These are phyloP conservation scores for Callionymus lyra DNA, from an alignment of 2,113 vertebrate genomes.

Conservation along the genomic window DNA sequence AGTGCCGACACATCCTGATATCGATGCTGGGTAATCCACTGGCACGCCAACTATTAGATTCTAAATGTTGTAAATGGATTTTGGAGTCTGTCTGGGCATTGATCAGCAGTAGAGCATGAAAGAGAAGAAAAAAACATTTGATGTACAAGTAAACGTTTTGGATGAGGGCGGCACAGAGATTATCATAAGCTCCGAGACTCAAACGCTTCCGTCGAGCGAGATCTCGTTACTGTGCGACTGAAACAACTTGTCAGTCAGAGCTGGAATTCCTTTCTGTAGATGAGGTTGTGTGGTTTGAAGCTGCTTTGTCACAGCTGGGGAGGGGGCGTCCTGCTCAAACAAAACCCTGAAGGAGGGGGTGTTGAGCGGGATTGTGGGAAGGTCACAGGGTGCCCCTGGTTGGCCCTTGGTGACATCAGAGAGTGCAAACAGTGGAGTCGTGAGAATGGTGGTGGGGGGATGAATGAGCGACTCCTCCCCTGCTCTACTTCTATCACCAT, in stretches of 20 bases:
- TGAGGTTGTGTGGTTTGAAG: slow-evolving; percentile 32
- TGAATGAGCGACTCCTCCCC: slow-evolving; percentile 21
- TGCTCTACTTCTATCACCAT: slow-evolving; percentile 58
- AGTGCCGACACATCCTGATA: slow-evolving; percentile 30
- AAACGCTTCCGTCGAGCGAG: too few species aligned
- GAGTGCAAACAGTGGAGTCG: slow-evolving; percentile 53
- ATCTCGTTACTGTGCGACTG: too few species aligned
- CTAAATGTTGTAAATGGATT: slow-evolving; percentile 8
- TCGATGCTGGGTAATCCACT: slow-evolving; percentile 40
- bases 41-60: slow-evolving; percentile 24
- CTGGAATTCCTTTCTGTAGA: slow-evolving; percentile 28
- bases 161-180: not conserved
- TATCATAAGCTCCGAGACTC: too few species aligned
- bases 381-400: slow-evolving; percentile 49
- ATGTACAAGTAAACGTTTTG: too few species aligned
- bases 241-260: slow-evolving; percentile 4
- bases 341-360: slow-evolving; percentile 36
- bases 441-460: slow-evolving; percentile 40
- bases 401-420: slow-evolving; percentile 55
- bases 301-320: slow-evolving; percentile 50
- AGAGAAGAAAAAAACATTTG: too few species aligned
- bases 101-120: slow-evolving; percentile 33
- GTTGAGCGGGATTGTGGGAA: slow-evolving; percentile 52
- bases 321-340: slow-evolving; percentile 35
- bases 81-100: slow-evolving; percentile 30